Conservation (phyloP, 2,888 invertebrate genomes). For the Myopa tessellatipennis region DNA sequence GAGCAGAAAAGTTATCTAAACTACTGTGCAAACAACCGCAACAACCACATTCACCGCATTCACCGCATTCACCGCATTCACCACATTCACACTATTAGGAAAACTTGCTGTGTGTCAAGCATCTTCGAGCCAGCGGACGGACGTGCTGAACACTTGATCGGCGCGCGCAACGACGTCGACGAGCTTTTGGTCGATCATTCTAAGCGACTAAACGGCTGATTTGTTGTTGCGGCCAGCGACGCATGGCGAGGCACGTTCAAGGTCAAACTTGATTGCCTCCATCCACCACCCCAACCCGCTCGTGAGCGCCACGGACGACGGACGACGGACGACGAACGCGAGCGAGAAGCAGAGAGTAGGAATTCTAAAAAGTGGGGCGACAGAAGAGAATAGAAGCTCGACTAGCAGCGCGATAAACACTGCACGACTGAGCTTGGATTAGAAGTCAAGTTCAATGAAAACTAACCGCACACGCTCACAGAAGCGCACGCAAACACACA, state of each 20-base stretch:
- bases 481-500: background rate
- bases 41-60: no score
- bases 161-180: background rate
- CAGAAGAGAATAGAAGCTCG: conserved; percentile 34
- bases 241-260: conserved; percentile 61
- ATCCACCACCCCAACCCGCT: background rate
- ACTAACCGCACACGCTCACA: background rate
- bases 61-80: no score
- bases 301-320: background rate
- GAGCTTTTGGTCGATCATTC: no score
- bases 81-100: no score
- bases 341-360: background rate
- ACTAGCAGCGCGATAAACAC: conserved; percentile 13
- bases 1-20: conserved; percentile 31
- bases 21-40: conserved; percentile 37
- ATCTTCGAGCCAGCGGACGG: background rate
- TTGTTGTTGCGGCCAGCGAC: conserved; percentile 51
- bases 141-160: background rate
- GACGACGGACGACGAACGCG: background rate
- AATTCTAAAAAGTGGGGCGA: no score
- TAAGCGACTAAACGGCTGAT: no score
- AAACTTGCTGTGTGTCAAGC: background rate
- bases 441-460: conserved; percentile 30
- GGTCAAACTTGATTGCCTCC: conserved; percentile 62
- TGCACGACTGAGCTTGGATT: conserved; percentile 27